Conservation (phyloP, 1,140 invertebrate species). For the Brachionus koreanus region DNA sequence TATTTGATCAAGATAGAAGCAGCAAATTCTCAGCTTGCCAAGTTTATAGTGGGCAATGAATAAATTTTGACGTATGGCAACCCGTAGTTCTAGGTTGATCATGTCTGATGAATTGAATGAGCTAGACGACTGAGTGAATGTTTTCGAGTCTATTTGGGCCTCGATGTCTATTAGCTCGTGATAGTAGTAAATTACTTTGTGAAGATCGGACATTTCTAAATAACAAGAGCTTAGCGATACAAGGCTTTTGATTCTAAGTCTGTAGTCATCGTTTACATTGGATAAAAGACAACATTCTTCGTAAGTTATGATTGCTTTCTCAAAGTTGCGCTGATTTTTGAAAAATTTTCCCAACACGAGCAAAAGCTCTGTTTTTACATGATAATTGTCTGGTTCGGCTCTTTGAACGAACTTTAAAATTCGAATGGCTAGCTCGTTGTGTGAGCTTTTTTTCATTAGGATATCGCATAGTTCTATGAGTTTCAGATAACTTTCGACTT, state of each 20-base stretch:
- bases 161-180: conserved; percentile 30
- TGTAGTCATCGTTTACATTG: neutral
- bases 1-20: conserved; percentile 33
- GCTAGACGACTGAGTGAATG: neutral
- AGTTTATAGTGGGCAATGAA: conserved; percentile 33
- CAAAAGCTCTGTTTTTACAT: conserved; percentile 8
- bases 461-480: neutral
- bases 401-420: conserved; percentile 25
- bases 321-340: conserved; percentile 32
- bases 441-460: neutral
- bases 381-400: neutral
- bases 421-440: neutral
- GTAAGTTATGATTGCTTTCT: conserved; percentile 29
- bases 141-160: neutral
- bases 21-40: conserved; percentile 17
- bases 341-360: conserved; percentile 33
- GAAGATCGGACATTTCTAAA: conserved; percentile 3
- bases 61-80: conserved; percentile 39
- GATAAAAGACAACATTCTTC: conserved; percentile 15
- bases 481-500: neutral
- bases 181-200: conserved; percentile 43
- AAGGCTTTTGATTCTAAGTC: conserved; percentile 31
- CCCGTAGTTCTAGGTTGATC: conserved; percentile 18
- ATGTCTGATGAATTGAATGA: neutral
- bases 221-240: conserved; percentile 41